Evolutionary conservation across 2,797 vertebrate genomes (phyloP), one percentile per base, ranked within the genome.

Genomic region (Scyliorhinus canicula): DNA sequence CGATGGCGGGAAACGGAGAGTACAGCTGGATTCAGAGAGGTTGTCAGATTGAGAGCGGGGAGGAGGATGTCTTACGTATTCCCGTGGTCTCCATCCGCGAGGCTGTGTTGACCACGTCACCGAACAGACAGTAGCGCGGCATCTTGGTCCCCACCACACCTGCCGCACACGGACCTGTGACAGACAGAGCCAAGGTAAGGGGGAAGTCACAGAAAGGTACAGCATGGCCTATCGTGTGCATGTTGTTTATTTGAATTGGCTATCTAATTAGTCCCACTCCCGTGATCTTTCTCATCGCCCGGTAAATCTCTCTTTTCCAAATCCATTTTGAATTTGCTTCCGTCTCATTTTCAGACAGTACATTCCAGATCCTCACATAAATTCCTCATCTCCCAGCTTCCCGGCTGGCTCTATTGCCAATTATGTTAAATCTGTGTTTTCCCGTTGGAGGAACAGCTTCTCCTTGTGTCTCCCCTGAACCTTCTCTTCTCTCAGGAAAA

Each of bases 121-220:
- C 99, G 95, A 99, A 99, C 12, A 99, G 97, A 96, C 99, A 99
- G 95, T 99, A 99, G 47, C 99, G 98, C 95, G 99, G 99, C 99
- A 99, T 99, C 97, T 99, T 99, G 96, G 98, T 98, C 67, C 98
- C 98, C 95, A 99, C 98, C 2, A 99, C 98, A 95, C 99, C 99
- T 35, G 99, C 99, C 0, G 99, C 99, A 96, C 99, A 99, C 0
- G 98, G 98, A 65, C 99, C 99, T 99, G 95, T 44, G 95, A 95
- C 71, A 95, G 28, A 95, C 31, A 95, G 4, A 63, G 50, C 21
- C 40, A 24, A 8, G 24, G 57, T 91, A 8, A 63, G 55, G 40
- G 55, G 35, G 16, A 90, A 82, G 2, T 8, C 40, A 1, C 19
- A 82, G 40, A 82, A 82, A 16, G 40, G 63, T 44, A 4, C 88